phyloP scores from a whole-genome alignment of 2,888 invertebrate species.

The Aporophyla nigra region DNA sequence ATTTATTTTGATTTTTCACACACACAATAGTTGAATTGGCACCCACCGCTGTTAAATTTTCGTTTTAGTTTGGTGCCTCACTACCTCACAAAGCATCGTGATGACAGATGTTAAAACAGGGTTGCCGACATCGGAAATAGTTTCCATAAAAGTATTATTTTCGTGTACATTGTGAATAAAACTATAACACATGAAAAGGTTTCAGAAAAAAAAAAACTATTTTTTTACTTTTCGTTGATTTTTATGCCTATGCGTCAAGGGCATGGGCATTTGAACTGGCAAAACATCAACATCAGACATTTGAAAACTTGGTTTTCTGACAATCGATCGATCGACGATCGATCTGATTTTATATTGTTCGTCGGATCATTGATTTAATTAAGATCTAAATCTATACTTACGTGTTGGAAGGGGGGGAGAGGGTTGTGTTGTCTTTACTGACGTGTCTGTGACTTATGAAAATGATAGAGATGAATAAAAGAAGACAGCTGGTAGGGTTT shows the following conservation, averaged over 20 bases:
- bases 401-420: no score
- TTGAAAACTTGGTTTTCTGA: neutral
- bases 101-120: slow-evolving; percentile 5
- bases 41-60: neutral
- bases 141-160: neutral
- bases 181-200: neutral
- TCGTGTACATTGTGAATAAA: neutral
- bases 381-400: neutral
- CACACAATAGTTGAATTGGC: neutral
- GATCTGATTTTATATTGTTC: neutral
- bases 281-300: neutral
- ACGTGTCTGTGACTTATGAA: slow-evolving; percentile 49
- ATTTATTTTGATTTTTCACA: neutral
- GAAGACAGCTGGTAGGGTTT: slow-evolving; percentile 22
- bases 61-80: neutral
- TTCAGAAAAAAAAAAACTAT: neutral
- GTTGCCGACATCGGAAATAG: neutral
- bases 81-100: neutral
- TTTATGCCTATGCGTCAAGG: no score
- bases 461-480: slow-evolving; percentile 23
- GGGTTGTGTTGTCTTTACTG: no score
- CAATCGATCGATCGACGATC: neutral
- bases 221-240: neutral
- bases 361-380: neutral
- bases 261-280: neutral